Evolutionary conservation across 2,888 invertebrate genomes (phyloP).

Genomic region (Dasysyrphus albostriatus): DNA sequence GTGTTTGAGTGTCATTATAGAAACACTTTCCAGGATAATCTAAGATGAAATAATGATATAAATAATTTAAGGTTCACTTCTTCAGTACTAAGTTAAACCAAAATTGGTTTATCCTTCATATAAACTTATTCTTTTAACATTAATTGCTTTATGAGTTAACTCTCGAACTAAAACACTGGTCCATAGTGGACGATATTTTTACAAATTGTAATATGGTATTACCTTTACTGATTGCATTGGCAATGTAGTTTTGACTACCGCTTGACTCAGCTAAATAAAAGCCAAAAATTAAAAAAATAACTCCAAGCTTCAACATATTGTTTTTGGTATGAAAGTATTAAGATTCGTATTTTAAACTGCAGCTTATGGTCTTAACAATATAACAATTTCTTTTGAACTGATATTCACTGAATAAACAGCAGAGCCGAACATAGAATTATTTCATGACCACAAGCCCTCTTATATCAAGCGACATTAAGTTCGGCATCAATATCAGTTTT

Average conservation of each 20-base stretch:
- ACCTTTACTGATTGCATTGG: slow-evolving; percentile 26
- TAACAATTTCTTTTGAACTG: background rate
- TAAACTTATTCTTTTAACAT: no score
- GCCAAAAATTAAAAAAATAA: background rate
- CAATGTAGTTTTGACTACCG: slow-evolving; percentile 19
- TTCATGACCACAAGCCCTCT: no score
- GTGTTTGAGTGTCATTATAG: slow-evolving; percentile 19
- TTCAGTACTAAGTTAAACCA: no score
- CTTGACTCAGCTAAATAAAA: background rate
- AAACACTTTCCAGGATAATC: slow-evolving; percentile 41
- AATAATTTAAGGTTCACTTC: no score
- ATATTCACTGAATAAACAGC: background rate
- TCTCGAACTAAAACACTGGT: no score
- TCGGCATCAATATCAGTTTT: no score
- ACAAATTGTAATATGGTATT: background rate
- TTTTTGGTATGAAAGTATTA: background rate
- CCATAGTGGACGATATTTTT: no score
- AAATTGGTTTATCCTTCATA: no score
- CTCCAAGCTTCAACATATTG: slow-evolving; percentile 14
- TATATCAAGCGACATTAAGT: no score
- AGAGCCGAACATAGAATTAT: no score
- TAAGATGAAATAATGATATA: background rate
- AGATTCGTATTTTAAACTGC: background rate
- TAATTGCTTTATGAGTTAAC: no score
- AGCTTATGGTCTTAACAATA: background rate